Evolutionary conservation across 1,140 invertebrate species (phyloP).

Genomic region (Trissolcus basalis): DNA sequence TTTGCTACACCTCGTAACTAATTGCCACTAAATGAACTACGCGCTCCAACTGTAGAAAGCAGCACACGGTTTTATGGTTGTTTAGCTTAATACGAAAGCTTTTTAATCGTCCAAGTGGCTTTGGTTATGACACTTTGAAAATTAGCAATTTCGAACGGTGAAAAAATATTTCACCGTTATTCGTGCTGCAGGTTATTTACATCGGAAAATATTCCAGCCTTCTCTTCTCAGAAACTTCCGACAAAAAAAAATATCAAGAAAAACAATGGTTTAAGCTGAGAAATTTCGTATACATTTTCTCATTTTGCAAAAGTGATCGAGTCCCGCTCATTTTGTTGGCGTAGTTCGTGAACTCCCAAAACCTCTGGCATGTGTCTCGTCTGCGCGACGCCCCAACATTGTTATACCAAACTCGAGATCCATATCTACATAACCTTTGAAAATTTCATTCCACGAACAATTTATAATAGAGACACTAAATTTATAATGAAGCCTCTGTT

Average conservation of each 20-base stretch:
- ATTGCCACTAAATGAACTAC: constrained; percentile 26
- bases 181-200: constrained; percentile 11
- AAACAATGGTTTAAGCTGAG: too few species aligned
- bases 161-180: constrained; percentile 46
- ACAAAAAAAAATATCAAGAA: too few species aligned
- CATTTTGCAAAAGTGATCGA: neutral
- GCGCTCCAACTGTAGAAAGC: constrained; percentile 14
- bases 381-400: constrained; percentile 24
- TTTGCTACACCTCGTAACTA: constrained; percentile 28
- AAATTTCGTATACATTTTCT: too few species aligned
- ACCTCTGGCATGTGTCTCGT: constrained; percentile 49
- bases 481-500: neutral
- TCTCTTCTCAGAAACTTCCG: too few species aligned
- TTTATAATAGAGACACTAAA: constrained; percentile 2
- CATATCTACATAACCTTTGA: constrained; percentile 20
- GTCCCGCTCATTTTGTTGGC: constrained; percentile 46
- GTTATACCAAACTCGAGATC: constrained; percentile 30
- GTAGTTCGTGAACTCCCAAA: constrained; percentile 47
- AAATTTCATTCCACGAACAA: constrained; percentile 5
- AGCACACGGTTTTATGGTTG: neutral
- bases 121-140: constrained; percentile 2
- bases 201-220: neutral
- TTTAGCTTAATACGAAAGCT: neutral
- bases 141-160: constrained; percentile 6
- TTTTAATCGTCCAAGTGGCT: constrained; percentile 9